These are phyloP conservation scores for Dromaius novaehollandiae DNA, from an alignment of 2,113 vertebrate species.

Conservation along the genomic window DNA sequence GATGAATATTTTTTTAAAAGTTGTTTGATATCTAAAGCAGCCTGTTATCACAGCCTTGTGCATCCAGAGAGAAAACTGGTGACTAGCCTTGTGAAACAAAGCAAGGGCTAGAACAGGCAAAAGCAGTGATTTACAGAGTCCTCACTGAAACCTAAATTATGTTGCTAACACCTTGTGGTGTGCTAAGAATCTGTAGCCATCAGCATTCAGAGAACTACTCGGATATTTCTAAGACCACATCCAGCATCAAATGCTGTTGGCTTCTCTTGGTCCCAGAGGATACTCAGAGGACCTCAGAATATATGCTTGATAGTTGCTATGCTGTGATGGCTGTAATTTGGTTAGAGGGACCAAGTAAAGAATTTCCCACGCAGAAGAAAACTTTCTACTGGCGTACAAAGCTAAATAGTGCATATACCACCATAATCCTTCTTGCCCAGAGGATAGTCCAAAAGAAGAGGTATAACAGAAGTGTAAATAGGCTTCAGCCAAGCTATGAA, in stretches of 20 bases:
- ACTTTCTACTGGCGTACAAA: not conserved
- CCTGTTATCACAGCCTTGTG: not conserved
- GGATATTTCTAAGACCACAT: not conserved
- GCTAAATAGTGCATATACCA: not conserved
- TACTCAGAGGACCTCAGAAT: not conserved
- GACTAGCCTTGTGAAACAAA: not conserved
- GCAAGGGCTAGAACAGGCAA: not conserved
- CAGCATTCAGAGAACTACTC: not conserved
- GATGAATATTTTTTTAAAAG: not conserved
- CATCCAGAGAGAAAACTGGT: not conserved
- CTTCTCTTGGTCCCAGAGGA: not conserved
- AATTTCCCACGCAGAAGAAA: not conserved
- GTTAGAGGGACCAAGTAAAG: not conserved
- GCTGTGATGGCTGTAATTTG: not conserved
- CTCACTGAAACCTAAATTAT: not conserved
- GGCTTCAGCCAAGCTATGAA: not conserved
- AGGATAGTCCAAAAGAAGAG: not conserved
- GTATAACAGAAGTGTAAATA: not conserved
- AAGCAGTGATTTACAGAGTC: not conserved
- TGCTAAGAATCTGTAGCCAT: not conserved
- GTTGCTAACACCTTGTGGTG: not conserved
- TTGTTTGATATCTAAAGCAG: not conserved
- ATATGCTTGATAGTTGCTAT: fast-evolving
- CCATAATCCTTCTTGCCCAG: not conserved
- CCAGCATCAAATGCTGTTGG: not conserved